Percentiles rank a stretch among this genome's conserved stretches.
Conservation (phyloP, 1,140 invertebrate genomes). For the Brachionus rubens region DNA sequence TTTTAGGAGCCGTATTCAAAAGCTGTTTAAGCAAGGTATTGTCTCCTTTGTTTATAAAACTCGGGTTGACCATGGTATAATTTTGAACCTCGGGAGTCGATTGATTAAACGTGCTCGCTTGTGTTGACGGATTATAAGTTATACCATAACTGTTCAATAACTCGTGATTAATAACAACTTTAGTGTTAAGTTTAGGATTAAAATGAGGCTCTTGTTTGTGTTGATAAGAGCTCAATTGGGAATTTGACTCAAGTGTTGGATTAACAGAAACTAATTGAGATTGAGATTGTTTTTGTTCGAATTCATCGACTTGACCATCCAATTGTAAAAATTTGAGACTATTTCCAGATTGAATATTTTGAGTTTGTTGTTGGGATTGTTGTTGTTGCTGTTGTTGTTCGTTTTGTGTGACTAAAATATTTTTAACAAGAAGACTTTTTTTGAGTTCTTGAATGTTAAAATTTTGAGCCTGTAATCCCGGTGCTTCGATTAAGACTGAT, state of each 20-base stretch:
- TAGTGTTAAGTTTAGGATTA: constrained; percentile 6
- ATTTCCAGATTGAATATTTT: neutral
- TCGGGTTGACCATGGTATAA: neutral
- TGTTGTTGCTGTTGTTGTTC: neutral
- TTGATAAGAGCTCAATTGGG: neutral
- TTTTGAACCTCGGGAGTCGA: neutral
- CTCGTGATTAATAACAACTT: constrained; percentile 35
- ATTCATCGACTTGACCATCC: constrained; percentile 14
- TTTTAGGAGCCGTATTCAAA: constrained; percentile 35
- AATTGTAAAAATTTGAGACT: constrained; percentile 9
- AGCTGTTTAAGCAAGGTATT: constrained; percentile 32
- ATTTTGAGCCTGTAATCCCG: neutral
- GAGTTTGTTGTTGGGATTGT: neutral
- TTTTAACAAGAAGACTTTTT: constrained; percentile 13
- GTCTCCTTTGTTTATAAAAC: neutral
- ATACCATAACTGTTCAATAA: constrained; percentile 38
- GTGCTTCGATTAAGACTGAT: neutral
- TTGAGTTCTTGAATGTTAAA: neutral
- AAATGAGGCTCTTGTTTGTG: constrained; percentile 27
- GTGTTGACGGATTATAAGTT: neutral
- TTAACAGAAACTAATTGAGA: neutral
- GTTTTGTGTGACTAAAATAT: neutral
- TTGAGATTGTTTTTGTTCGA: neutral
- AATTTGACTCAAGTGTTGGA: neutral
- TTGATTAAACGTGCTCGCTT: neutral